Conservation (phyloP, 2,113 vertebrate species). For the Alligator sinensis region DNA sequence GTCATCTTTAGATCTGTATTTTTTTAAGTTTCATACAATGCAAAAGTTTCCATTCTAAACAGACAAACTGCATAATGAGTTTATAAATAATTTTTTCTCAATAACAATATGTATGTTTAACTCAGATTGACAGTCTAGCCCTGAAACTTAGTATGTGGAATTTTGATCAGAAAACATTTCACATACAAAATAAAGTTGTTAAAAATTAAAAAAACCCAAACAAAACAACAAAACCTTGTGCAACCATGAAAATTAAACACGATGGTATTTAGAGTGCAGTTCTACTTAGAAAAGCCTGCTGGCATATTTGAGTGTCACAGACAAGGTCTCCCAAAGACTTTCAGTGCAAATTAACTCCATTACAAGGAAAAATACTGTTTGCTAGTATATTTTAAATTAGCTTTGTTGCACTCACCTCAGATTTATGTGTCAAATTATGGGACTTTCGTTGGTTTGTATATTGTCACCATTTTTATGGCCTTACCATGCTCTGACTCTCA, state of each 20-base stretch:
- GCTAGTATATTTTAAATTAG: background rate
- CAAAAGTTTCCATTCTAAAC: background rate
- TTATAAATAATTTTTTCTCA: background rate
- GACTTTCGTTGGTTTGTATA: background rate
- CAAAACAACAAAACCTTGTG: background rate
- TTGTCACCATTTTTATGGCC: background rate
- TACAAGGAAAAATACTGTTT: background rate
- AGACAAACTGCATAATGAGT: background rate
- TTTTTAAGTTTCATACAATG: background rate
- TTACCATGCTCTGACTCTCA: background rate
- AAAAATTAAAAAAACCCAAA: too few species aligned
- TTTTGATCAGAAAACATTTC: background rate
- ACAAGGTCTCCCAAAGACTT: background rate
- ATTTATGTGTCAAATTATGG: background rate
- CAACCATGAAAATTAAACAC: background rate
- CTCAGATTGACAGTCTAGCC: background rate
- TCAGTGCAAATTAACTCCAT: background rate
- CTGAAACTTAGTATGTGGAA: background rate
- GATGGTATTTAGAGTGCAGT: background rate
- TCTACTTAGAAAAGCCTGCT: background rate
- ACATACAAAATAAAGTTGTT: background rate
- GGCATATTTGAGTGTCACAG: background rate
- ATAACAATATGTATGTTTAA: background rate
- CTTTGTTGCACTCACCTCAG: background rate
- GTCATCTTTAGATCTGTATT: slow-evolving; percentile 39